These are phyloP conservation scores for Siniperca knerii DNA, from an alignment of 2,113 vertebrate species.

Conservation along the genomic window DNA sequence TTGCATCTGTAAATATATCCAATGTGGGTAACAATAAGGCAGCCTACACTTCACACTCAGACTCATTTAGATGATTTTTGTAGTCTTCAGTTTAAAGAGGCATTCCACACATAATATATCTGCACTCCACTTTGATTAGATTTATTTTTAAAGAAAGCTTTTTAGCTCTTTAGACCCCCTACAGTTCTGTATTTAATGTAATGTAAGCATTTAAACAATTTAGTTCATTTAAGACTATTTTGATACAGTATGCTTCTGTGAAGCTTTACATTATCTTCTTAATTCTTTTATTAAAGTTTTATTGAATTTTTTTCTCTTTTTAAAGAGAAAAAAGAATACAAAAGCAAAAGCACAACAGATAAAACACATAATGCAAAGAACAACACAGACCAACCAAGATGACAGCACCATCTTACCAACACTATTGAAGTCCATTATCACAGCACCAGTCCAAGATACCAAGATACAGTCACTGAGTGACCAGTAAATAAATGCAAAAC, in stretches of 20 bases:
- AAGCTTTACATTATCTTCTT: neutral
- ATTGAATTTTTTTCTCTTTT: neutral
- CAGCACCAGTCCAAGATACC: neutral
- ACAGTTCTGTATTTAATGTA: neutral
- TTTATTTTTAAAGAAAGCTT: neutral
- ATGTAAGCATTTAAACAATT: neutral
- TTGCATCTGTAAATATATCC: slow-evolving; percentile 21
- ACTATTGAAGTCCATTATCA: neutral
- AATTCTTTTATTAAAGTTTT: neutral
- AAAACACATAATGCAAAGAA: neutral
- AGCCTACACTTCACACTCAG: slow-evolving; percentile 8
- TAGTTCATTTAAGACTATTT: neutral
- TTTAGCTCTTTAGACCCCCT: neutral
- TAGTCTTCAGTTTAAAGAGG: slow-evolving; percentile 2
- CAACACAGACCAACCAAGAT: neutral
- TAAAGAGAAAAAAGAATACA: neutral
- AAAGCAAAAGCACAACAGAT: neutral
- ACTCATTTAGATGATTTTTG: neutral
- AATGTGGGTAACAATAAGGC: slow-evolving; percentile 15
- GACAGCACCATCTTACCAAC: neutral
- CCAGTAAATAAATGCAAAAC: neutral
- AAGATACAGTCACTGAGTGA: neutral
- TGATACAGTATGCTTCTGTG: neutral
- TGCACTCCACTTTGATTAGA: neutral
- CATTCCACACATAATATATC: neutral